Conservation (phyloP, 2,888 invertebrate genomes). For the Gymnocheta viridis region DNA sequence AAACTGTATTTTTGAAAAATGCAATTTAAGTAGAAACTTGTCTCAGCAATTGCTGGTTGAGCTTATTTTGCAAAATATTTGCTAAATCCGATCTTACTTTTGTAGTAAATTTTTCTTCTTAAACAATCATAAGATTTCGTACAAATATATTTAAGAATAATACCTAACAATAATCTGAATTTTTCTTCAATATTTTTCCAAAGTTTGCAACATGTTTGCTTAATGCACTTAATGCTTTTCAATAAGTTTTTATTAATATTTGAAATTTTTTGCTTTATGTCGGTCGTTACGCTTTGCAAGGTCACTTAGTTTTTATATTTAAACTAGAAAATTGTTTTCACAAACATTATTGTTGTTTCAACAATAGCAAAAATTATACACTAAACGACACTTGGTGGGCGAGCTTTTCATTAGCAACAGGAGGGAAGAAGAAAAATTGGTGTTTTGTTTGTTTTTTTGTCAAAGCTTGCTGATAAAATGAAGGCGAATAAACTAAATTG, state of each 20-base stretch:
- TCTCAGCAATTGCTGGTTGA: too few species aligned
- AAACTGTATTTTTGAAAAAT: too few species aligned
- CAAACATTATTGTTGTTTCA: conserved; percentile 58
- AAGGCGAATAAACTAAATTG: conserved; percentile 81
- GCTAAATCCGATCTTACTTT: too few species aligned
- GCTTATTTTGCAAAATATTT: too few species aligned
- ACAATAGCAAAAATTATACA: background rate
- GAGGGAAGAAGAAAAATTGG: conserved; percentile 11
- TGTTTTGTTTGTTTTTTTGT: conserved; percentile 27
- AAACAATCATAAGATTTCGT: too few species aligned
- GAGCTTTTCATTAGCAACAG: background rate
- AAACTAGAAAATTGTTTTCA: conserved; percentile 54
- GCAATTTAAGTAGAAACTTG: too few species aligned
- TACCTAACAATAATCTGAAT: too few species aligned
- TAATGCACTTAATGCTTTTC: background rate
- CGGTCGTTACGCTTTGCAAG: conserved; percentile 52
- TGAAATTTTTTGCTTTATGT: conserved; percentile 17
- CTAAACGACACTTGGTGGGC: background rate
- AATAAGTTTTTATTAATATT: conserved; percentile 6
- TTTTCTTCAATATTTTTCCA: background rate
- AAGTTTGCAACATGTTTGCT: background rate
- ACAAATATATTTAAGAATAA: too few species aligned
- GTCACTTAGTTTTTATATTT: conserved; percentile 47
- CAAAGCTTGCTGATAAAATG: conserved; percentile 47
- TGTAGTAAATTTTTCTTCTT: too few species aligned